Conservation (phyloP, 2,797 vertebrate genomes). For the Muscicapa striata region DNA sequence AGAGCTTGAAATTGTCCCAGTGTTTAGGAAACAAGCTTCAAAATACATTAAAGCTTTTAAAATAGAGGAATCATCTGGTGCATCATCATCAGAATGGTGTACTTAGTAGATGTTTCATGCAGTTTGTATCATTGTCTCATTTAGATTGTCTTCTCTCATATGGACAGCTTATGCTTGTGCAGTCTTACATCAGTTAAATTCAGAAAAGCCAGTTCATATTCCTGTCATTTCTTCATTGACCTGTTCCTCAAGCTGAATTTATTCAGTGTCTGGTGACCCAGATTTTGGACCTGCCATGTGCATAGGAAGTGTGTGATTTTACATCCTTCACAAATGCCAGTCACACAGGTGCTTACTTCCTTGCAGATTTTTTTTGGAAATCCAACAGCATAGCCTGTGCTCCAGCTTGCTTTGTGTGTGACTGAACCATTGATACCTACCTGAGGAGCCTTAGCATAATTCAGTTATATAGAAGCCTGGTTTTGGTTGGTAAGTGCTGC, state of each 20-base stretch:
- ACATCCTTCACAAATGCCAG: not conserved
- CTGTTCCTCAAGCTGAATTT: conserved; percentile 7
- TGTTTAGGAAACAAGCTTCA: not conserved
- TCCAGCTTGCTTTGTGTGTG: not conserved
- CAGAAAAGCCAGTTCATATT: not conserved
- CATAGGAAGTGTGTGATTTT: not conserved
- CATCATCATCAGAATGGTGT: not conserved
- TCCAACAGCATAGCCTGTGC: not conserved
- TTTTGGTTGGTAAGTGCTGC: not conserved
- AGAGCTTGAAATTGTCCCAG: not conserved
- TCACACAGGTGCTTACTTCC: not conserved
- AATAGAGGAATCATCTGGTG: not conserved
- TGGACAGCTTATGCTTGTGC: not conserved
- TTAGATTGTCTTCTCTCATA: not conserved
- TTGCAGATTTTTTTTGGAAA: not conserved
- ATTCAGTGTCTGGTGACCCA: not conserved
- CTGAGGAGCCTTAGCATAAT: not conserved
- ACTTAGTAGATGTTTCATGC: not conserved
- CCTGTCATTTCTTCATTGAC: not conserved
- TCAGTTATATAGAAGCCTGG: not conserved
- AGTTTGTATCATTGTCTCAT: not conserved
- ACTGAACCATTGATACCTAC: not conserved
- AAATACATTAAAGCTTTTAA: conserved; percentile 11
- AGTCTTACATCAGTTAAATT: not conserved
- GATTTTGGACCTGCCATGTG: not conserved